Percentiles rank a stretch among this genome's conserved stretches.
These are phyloP conservation scores for Nycticorax nycticorax DNA, from an alignment of 2,113 vertebrate species.

Conservation along the genomic window DNA sequence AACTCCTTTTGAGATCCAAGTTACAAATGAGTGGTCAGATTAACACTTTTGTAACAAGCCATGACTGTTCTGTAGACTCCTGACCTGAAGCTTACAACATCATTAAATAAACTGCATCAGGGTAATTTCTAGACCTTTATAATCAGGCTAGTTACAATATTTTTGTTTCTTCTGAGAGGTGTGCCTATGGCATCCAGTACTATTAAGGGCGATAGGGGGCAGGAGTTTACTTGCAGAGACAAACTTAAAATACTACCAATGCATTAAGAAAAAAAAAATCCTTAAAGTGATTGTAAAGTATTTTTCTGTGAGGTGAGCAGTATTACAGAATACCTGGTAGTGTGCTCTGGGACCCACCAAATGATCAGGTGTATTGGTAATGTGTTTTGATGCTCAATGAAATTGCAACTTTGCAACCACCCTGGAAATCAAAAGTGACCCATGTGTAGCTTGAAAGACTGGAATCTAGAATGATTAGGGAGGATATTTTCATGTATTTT, in stretches of 20 bases:
- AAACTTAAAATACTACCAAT: not conserved
- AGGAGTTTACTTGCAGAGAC: slow-evolving; percentile 6
- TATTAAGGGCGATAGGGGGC: not conserved
- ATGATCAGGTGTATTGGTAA: not conserved
- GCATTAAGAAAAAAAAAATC: not conserved
- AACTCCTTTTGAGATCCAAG: not conserved
- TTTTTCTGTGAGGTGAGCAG: not conserved
- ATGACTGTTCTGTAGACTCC: not conserved
- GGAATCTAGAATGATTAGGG: not conserved
- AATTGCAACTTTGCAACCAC: not conserved
- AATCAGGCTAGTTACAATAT: not conserved
- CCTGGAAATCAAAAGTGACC: not conserved
- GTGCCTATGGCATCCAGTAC: not conserved
- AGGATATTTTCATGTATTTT: not conserved
- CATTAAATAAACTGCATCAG: not conserved
- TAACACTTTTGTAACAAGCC: not conserved
- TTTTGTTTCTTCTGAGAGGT: not conserved
- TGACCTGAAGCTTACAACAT: not conserved
- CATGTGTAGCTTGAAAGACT: not conserved
- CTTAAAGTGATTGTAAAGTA: not conserved
- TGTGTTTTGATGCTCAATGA: not conserved
- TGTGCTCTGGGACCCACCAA: not conserved
- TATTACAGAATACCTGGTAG: not conserved
- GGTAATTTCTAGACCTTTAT: not conserved
- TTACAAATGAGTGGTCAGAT: not conserved